Percentiles rank a stretch among this genome's conserved stretches.
These are phyloP conservation scores for Brachypterus glaber DNA, from an alignment of 2,888 invertebrate genomes.

Conservation along the genomic window DNA sequence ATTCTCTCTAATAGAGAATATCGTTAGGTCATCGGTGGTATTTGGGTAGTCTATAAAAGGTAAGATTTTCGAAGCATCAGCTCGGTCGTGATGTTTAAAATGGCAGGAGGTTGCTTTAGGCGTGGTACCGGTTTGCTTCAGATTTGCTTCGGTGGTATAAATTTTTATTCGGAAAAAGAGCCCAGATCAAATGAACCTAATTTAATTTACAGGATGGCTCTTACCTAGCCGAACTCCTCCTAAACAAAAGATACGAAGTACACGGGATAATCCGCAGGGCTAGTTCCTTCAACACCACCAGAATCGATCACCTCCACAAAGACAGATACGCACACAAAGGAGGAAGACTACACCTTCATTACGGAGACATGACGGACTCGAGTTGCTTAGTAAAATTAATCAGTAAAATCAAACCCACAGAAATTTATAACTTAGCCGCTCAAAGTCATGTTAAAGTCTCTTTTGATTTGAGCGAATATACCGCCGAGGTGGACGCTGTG, in stretches of 20 bases:
- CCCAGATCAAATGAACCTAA: too few relatives aligned
- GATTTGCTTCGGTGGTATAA: too few relatives aligned
- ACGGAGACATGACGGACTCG: constrained; percentile 98
- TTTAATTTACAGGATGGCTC: constrained; percentile 83
- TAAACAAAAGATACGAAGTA: constrained; percentile 87
- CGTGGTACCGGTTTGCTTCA: too few relatives aligned
- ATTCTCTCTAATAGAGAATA: too few relatives aligned
- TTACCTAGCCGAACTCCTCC: constrained; percentile 87
- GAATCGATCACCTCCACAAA: constrained; percentile 93
- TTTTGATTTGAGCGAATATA: constrained; percentile 97
- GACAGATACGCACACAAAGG: constrained; percentile 83
- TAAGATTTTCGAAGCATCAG: too few relatives aligned
- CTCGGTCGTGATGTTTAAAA: too few relatives aligned
- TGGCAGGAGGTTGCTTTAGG: too few relatives aligned
- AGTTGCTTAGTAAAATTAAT: constrained; percentile 87
- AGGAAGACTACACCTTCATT: constrained; percentile 89
- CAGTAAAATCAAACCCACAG: constrained; percentile 65
- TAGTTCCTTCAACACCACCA: constrained; percentile 91
- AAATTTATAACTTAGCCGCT: constrained; percentile 97
- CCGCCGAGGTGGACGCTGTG: constrained; percentile 95
- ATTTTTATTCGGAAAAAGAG: too few relatives aligned
- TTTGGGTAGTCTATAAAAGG: too few relatives aligned
- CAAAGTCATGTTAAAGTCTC: constrained; percentile 99
- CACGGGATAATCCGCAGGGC: constrained; percentile 93
- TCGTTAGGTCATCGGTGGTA: too few relatives aligned